Base-by-base conservation (phyloP, 2,113 vertebrate species). In the Aptenodytes patagonicus region DNA sequence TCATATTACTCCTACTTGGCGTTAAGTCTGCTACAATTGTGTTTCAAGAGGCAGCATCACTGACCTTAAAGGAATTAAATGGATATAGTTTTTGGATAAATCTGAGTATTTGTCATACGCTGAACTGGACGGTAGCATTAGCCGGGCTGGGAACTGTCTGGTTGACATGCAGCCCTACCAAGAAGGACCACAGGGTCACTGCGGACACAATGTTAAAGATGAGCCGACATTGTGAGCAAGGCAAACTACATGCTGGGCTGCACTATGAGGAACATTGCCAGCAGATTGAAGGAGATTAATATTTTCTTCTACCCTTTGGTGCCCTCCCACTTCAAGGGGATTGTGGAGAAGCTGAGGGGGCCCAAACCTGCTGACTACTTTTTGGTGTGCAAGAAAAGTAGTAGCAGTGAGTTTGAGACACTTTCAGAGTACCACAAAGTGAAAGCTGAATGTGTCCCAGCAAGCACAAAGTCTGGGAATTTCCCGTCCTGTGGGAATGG, bases 401-500 rank as follows among this genome's bases (percentile, higher is more conserved):
- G 60, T 34, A 62, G 65, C 13, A 58, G 55, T 8, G 19, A 55
- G 38, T 84, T 29, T 26, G 68, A 55, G 60, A 29, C 4, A 2
- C 22, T 58, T 87, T 52, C 55, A 36, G 49, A 86, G 57, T 31
- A 55, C 22, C 40, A 69, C 31, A 52, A 19, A 70, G 31, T 38
- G 52, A 83, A 81, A 80, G 62, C 40, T 88, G 75, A 69, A 88
- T 90, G 36, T 32, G 36, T 80, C 71, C 36, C 62, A 88, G 79
- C 68, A 92, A 72, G 83, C 46, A 65, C 7, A 5, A 46, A 82
- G 28, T 58, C 38, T 62, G 72, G 76, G 76, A 83, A 73, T 90
- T 95, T 92, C 71, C 66, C 38, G 19, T 95, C 46, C 68, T 90
- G 25, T 90, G 58, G 71, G 28, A 92, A 69, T 46, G 44, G 71